A percentile compares a stretch with the other conserved stretches of the same genome.
phyloP scores from a whole-genome alignment of 2,113 vertebrate species.

The Leptocoma aspasia region DNA sequence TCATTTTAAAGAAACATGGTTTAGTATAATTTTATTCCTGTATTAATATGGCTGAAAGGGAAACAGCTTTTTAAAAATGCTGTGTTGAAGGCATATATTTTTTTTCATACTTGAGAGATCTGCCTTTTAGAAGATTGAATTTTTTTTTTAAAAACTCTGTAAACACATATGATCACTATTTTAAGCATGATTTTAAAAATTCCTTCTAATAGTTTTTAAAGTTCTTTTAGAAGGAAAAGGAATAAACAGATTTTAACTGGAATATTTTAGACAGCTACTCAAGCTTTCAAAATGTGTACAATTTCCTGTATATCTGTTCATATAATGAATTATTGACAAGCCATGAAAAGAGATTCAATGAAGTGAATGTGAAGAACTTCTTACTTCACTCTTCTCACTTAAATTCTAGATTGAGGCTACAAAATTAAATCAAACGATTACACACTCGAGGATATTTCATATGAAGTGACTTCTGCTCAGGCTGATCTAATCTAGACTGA shows the following conservation, averaged over 20 bases:
- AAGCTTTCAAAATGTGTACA: not conserved
- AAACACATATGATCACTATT: not conserved
- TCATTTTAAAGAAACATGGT: not conserved
- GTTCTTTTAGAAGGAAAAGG: not conserved
- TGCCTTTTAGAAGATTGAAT: not conserved
- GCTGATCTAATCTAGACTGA: conserved; percentile 10
- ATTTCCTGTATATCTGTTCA: not conserved
- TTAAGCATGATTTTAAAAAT: not conserved
- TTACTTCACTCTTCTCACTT: not conserved
- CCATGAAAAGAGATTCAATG: not conserved
- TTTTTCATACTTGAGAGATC: not conserved
- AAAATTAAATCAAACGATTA: conserved; percentile 51
- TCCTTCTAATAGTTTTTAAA: not conserved
- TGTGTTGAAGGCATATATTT: not conserved
- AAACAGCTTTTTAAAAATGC: not conserved
- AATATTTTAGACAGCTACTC: not conserved
- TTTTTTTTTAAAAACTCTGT: not conserved
- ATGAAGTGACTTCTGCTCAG: not conserved
- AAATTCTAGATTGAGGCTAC: not conserved
- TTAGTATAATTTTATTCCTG: not conserved
- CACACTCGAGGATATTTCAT: not conserved
- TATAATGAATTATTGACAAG: not conserved
- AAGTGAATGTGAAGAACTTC: not conserved
- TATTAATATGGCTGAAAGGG: not conserved
- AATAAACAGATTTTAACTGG: not conserved